A percentile compares a stretch with the other conserved stretches of the same genome.
Evolutionary conservation across 2,113 vertebrate species (phyloP).

Genomic region (Macaca nemestrina): DNA sequence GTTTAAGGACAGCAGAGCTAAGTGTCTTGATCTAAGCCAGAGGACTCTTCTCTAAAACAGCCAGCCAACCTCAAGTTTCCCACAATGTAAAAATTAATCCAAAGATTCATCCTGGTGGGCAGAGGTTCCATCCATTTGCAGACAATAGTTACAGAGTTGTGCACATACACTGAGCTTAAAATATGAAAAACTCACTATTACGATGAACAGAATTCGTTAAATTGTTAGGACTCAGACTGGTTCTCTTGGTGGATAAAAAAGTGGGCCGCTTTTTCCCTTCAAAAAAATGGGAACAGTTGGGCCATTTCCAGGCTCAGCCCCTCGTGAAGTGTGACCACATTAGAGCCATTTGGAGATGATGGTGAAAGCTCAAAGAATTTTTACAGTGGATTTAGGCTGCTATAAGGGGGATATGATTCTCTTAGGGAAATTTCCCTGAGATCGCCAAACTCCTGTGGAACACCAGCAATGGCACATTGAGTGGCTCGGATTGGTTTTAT

Average conservation of each 20-base stretch:
- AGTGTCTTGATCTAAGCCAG: neutral
- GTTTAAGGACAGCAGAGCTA: neutral
- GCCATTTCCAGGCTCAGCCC: neutral
- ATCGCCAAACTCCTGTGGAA: neutral
- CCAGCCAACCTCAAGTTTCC: neutral
- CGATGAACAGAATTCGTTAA: neutral
- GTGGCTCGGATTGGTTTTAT: neutral
- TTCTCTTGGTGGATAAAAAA: neutral
- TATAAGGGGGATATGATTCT: neutral
- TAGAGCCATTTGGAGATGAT: neutral
- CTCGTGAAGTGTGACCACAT: neutral
- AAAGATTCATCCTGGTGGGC: neutral
- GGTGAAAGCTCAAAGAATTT: neutral
- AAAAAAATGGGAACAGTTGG: neutral
- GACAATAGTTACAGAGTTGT: neutral
- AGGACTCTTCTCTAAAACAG: neutral
- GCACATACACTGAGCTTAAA: neutral
- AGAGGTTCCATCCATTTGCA: neutral
- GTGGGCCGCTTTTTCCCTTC: fast-evolving
- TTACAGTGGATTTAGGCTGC: neutral
- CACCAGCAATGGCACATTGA: fast-evolving
- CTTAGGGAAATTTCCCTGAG: neutral
- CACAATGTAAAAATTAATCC: neutral
- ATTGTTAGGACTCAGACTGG: neutral
- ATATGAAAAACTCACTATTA: neutral